Evolutionary conservation across 2,113 vertebrate genomes (phyloP).

Genomic region (Pomatorhinus ruficollis): DNA sequence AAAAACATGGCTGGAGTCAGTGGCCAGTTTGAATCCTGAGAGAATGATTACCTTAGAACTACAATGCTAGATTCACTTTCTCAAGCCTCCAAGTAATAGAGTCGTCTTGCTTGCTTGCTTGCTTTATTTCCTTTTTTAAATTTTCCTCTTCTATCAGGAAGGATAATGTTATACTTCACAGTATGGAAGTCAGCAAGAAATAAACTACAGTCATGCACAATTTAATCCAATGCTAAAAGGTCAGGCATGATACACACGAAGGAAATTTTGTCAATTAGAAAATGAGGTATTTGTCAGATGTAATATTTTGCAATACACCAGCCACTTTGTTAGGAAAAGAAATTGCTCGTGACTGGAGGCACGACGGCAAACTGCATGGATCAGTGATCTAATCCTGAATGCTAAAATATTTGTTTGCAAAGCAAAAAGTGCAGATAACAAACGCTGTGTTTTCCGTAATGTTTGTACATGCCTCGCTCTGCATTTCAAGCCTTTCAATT

Average conservation of each 20-base stretch:
- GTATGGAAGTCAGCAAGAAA: background rate
- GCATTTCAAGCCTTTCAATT: background rate
- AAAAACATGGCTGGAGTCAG: background rate
- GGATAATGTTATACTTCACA: background rate
- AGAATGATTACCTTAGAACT: background rate
- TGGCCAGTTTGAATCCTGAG: background rate
- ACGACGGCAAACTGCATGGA: background rate
- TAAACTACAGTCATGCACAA: background rate
- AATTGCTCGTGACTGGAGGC: background rate
- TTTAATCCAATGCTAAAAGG: background rate
- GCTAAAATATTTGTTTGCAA: background rate
- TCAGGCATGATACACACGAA: background rate
- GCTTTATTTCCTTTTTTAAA: background rate
- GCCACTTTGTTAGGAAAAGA: background rate
- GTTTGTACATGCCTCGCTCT: background rate
- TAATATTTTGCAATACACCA: background rate
- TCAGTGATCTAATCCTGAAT: background rate
- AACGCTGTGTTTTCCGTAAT: background rate
- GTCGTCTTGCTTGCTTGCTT: background rate
- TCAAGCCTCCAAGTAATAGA: background rate
- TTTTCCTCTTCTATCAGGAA: background rate
- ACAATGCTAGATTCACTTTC: background rate
- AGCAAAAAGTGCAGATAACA: background rate
- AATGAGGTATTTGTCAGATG: conserved; percentile 14
- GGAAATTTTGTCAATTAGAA: conserved; percentile 33